A percentile compares a stretch with the other conserved stretches of the same genome.
Evolutionary conservation across 2,888 invertebrate species (phyloP).

Genomic region (Macrostomum cliftonense): DNA sequence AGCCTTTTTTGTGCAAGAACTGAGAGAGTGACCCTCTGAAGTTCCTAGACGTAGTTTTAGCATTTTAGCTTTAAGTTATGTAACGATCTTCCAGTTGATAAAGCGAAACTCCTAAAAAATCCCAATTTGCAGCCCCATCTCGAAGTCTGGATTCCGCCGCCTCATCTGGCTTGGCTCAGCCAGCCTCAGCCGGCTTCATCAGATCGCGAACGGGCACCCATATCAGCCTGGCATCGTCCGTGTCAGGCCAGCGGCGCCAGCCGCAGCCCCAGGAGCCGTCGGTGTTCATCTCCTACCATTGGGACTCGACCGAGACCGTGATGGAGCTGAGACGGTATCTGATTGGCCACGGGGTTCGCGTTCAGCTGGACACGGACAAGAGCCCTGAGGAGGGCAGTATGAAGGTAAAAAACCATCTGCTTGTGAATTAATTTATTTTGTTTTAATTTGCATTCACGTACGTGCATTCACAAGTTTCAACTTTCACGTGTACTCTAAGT

Average conservation of each 20-base stretch:
- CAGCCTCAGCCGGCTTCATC: neutral
- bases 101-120: too few species aligned
- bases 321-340: constrained; percentile 25
- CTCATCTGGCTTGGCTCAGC: neutral
- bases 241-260: constrained; percentile 13
- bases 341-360: constrained; percentile 21
- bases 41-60: too few species aligned
- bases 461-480: too few species aligned
- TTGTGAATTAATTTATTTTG: too few species aligned
- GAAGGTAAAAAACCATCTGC: constrained; percentile 24
- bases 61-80: too few species aligned
- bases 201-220: neutral
- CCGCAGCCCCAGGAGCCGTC: constrained; percentile 17
- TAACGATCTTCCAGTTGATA: too few species aligned
- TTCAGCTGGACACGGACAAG: constrained; percentile 27
- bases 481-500: too few species aligned
- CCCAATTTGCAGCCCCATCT: too few species aligned
- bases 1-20: too few species aligned
- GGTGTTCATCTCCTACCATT: constrained; percentile 31
- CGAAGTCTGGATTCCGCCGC: constrained; percentile 14
- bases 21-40: too few species aligned
- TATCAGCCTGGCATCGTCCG: constrained; percentile 13
- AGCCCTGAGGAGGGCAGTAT: constrained; percentile 9
- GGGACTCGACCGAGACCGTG: constrained; percentile 31
- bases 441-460: too few species aligned